Conservation (phyloP, 1,140 invertebrate genomes). For the Pinna nobilis region DNA sequence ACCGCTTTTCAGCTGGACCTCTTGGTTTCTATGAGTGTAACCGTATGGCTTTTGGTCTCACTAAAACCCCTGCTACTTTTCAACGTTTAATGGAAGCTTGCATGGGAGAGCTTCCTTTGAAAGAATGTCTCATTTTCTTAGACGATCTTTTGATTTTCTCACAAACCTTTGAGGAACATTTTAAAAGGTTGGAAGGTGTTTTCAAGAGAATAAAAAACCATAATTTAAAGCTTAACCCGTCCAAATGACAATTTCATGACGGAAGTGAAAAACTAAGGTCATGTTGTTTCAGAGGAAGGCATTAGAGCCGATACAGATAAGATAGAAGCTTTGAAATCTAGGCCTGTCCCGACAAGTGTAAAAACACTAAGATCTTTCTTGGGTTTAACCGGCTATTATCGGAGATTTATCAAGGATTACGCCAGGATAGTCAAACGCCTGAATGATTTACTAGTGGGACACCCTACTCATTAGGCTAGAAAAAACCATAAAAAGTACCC, state of each 20-base stretch:
- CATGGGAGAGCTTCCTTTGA: constrained; percentile 34
- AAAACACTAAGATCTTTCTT: constrained; percentile 61
- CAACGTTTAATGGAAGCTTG: constrained; percentile 55
- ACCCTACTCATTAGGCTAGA: background rate
- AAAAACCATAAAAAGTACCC: background rate
- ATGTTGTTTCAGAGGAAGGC: constrained; percentile 54
- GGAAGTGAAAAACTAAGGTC: constrained; percentile 52
- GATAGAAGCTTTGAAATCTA: constrained; percentile 51
- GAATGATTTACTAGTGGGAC: constrained; percentile 36
- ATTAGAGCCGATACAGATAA: constrained; percentile 60
- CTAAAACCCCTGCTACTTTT: constrained; percentile 49
- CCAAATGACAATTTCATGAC: constrained; percentile 64
- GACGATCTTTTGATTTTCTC: constrained; percentile 48
- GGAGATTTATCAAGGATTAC: constrained; percentile 55
- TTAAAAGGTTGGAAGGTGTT: constrained; percentile 28
- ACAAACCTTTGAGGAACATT: constrained; percentile 36
- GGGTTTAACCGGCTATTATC: constrained; percentile 43
- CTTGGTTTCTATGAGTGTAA: constrained; percentile 43
- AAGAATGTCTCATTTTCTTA: constrained; percentile 29
- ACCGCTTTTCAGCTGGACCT: constrained; percentile 53
- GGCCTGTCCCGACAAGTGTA: constrained; percentile 55
- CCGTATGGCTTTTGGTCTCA: constrained; percentile 35
- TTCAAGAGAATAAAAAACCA: constrained; percentile 30
- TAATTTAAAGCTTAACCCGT: constrained; percentile 37
- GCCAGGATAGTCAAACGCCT: constrained; percentile 50